These are phyloP conservation scores for Trachurus trachurus DNA, from an alignment of 2,797 vertebrate genomes.

Conservation along the genomic window DNA sequence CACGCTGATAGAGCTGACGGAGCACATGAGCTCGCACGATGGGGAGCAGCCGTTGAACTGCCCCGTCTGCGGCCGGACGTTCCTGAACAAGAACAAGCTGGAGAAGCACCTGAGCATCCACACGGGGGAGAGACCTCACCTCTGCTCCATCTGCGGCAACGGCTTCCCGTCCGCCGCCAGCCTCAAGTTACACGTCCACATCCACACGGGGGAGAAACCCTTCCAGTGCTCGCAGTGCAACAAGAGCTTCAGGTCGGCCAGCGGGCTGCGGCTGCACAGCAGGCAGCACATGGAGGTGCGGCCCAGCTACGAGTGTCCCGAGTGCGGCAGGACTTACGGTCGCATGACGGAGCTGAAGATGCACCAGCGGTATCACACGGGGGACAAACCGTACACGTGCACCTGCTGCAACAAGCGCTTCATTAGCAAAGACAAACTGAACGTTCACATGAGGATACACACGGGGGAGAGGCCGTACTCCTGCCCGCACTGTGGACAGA, in stretches of 20 bases:
- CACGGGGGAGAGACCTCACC: conserved; percentile 84
- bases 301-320: conserved; percentile 74
- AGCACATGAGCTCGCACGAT: conserved; percentile 74
- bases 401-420: conserved; percentile 80
- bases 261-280: conserved; percentile 76
- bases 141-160: conserved; percentile 86
- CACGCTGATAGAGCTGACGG: conserved; percentile 69
- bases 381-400: conserved; percentile 78
- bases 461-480: conserved; percentile 81
- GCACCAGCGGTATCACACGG: conserved; percentile 83
- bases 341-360: conserved; percentile 82
- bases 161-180: conserved; percentile 87
- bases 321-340: conserved; percentile 78
- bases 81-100: conserved; percentile 86
- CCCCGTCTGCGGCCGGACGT: conserved; percentile 86
- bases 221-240: conserved; percentile 74
- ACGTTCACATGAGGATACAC: conserved; percentile 81
- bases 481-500: conserved; percentile 78
- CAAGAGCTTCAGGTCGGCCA: conserved; percentile 75
- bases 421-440: conserved; percentile 79
- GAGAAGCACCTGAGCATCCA: conserved; percentile 89
- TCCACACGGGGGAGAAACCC: conserved; percentile 82
- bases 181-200: conserved; percentile 85
- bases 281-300: conserved; percentile 76
- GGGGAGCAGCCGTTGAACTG: conserved; percentile 80